These are phyloP conservation scores for Xiphophorus birchmanni DNA, from an alignment of 2,797 vertebrate genomes.

Conservation along the genomic window DNA sequence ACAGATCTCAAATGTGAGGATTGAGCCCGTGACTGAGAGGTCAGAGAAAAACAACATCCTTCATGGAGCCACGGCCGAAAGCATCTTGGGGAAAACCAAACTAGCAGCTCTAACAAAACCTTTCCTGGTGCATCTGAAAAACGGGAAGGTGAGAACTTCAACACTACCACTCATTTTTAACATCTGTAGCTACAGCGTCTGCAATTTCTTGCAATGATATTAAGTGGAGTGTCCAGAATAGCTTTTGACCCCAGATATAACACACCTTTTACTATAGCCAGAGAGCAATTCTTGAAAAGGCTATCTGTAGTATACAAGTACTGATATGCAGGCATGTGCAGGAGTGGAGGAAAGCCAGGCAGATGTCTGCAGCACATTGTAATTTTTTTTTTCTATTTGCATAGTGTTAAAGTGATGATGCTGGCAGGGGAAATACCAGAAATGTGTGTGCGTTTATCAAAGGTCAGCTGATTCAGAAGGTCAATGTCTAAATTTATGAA, in stretches of 20 bases:
- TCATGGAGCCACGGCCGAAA: conserved; percentile 80
- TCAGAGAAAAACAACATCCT: conserved; percentile 86
- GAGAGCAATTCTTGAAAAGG: background rate
- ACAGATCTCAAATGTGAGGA: conserved; percentile 88
- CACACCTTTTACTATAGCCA: background rate
- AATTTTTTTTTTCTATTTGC: background rate
- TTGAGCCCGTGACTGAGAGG: conserved; percentile 81
- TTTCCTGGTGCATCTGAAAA: conserved; percentile 86
- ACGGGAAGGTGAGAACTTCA: conserved; percentile 88
- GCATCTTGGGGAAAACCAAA: conserved; percentile 82
- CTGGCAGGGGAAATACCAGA: conserved; percentile 57
- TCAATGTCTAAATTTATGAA: conserved; percentile 37
- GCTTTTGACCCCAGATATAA: background rate
- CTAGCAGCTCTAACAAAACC: conserved; percentile 86
- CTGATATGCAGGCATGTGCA: conserved; percentile 1
- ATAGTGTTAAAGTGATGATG: conserved; percentile 58
- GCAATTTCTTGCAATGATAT: background rate
- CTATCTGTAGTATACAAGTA: background rate
- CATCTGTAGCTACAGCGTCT: background rate
- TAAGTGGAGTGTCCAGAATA: background rate
- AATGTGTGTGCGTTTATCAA: conserved; percentile 45
- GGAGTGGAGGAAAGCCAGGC: background rate
- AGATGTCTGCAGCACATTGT: background rate
- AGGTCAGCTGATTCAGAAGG: conserved; percentile 64
- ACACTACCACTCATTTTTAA: background rate